A percentile compares a stretch with the other conserved stretches of the same genome.
Conservation (phyloP, 2,797 vertebrate species). For the Myotis pilosus region DNA sequence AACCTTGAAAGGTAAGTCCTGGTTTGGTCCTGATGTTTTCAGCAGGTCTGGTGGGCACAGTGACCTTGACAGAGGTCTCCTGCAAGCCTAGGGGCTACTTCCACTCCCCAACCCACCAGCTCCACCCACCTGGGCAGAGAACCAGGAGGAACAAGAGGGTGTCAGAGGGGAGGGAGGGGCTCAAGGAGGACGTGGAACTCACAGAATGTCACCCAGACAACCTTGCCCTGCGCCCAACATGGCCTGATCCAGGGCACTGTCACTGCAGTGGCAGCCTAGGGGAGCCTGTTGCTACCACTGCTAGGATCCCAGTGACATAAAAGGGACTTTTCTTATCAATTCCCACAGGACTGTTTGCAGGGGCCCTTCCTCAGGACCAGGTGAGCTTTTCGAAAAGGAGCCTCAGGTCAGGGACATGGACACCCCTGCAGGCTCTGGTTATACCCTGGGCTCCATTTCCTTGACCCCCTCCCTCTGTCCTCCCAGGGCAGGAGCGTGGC, state of each 20-base stretch:
- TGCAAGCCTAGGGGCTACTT: background rate
- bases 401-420: background rate
- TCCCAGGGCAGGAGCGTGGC: too few relatives aligned
- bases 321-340: background rate
- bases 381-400: background rate
- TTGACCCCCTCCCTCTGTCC: background rate
- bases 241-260: background rate
- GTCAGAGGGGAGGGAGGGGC: background rate
- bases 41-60: accelerated
- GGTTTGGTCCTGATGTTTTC: background rate
- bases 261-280: background rate
- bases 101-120: accelerated
- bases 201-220: background rate
- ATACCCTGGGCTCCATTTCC: background rate
- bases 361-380: background rate
- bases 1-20: background rate
- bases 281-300: background rate
- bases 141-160: background rate
- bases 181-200: background rate
- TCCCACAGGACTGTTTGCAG: background rate
- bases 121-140: background rate
- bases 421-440: background rate
- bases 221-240: accelerated
- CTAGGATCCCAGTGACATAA: background rate
- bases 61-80: background rate